Base-by-base conservation (phyloP, 2,888 invertebrate genomes). In the Drosophila histrio region DNA sequence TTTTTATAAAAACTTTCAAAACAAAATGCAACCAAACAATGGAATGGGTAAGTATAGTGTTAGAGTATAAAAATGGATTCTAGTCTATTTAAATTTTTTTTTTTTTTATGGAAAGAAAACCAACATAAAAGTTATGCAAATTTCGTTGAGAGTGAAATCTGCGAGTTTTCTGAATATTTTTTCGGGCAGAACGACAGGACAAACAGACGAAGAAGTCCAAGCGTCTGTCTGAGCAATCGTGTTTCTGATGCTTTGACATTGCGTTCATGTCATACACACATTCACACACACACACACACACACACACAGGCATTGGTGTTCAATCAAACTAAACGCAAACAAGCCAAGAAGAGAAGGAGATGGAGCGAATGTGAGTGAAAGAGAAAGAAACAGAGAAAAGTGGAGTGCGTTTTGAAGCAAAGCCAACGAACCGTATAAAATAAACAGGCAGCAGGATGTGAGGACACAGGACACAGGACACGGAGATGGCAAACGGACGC, bases 271-370 rank as follows among this genome's bases (percentile, higher is more conserved):
- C 44, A 41, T 32, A 32, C 54, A 54, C 79, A 66, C 52, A 56
- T 44, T 13, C 22, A 43, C 36, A 24, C 36, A 6, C 38, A 22
- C 56, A 41, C 58, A 24, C 11, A 34, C 30, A 24, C 15, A 39
- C 19, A 56, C 24, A 30, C 46, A 39, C 28, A 41, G 69, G 41
- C 60, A 77, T 62, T 53, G 79, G 82, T 63, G 79, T 73, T 87
- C 88, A 87, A 87, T 87, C 82, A 87, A 82, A 86, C 86, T 76
- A 67, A 87, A 63, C 83, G 65, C 87, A 85, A 79, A 87, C 81
- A 82, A 74, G 59, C 39, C 62, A 49, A 38, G 60, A 41, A 9
- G 53, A 44, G 43, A 24, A 26, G 30, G 41, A 32, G 38, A 34
- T 9, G 28, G 38, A 38, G 11, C 41, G 36, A 17, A 4, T 26